phyloP scores from a whole-genome alignment of 2,888 invertebrate genomes.

The Rambutsinella grinnellia region DNA sequence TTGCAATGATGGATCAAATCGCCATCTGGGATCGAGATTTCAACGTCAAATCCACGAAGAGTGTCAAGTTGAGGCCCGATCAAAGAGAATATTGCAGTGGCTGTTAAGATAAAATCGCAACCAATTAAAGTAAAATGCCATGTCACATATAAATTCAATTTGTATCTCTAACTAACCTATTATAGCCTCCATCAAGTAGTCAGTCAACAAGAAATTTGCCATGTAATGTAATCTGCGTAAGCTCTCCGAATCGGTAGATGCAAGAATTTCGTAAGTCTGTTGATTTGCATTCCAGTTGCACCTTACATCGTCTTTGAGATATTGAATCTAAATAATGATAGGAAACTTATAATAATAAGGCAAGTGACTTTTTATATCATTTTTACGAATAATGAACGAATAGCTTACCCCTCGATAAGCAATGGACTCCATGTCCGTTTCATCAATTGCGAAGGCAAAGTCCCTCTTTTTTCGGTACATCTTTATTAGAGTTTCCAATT shows the following conservation, averaged over 20 bases:
- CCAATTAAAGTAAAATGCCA: background rate
- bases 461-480: conserved; percentile 21
- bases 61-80: conserved; percentile 19
- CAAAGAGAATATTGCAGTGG: conserved; percentile 34
- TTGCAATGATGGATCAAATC: conserved; percentile 27
- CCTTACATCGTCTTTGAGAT: conserved; percentile 22
- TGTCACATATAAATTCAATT: background rate
- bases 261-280: conserved; percentile 6
- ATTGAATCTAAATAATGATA: conserved; percentile 23
- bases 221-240: conserved; percentile 45
- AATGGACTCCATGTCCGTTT: conserved; percentile 30
- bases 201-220: conserved; percentile 41
- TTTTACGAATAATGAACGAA: background rate
- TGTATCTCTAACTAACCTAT: conserved; percentile 36
- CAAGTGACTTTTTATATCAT: too few relatives aligned
- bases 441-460: conserved; percentile 42
- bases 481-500: conserved; percentile 20
- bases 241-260: background rate
- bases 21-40: conserved; percentile 21
- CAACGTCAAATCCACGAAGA: conserved; percentile 26
- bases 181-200: conserved; percentile 45
- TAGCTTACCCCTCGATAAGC: conserved; percentile 31
- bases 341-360: too few relatives aligned
- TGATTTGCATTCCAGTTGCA: background rate
- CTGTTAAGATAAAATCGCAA: conserved; percentile 15